These are phyloP conservation scores for Eolophus roseicapilla DNA, from an alignment of 2,113 vertebrate species.

Conservation along the genomic window DNA sequence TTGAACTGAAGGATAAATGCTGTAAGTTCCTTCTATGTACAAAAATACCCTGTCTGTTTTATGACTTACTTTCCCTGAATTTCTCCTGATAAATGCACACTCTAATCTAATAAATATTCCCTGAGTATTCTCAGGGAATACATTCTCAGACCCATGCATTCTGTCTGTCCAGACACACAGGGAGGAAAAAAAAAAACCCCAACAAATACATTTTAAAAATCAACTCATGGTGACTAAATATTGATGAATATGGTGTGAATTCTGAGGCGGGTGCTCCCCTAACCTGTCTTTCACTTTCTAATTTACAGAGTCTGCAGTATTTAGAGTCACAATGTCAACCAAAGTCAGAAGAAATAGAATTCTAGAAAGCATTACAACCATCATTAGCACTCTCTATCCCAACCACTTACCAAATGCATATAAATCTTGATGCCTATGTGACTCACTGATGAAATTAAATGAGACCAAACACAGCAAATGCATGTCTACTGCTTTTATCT, in stretches of 20 bases:
- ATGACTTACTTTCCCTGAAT: neutral
- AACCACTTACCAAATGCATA: conserved; percentile 53
- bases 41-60: neutral
- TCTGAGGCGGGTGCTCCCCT: neutral
- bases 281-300: neutral
- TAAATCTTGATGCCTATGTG: conserved; percentile 60
- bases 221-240: conserved; percentile 6
- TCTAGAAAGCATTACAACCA: conserved; percentile 48
- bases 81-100: neutral
- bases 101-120: neutral
- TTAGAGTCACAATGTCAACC: conserved; percentile 60
- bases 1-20: neutral
- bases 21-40: neutral
- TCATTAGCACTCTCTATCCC: conserved; percentile 43
- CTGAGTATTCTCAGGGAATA: neutral
- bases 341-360: conserved; percentile 61
- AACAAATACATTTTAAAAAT: neutral
- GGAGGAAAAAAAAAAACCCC: neutral
- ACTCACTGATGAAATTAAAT: conserved; percentile 64
- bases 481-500: conserved; percentile 45
- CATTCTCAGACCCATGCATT: neutral
- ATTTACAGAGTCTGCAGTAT: conserved; percentile 41
- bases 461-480: conserved; percentile 48
- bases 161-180: neutral
- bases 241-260: neutral